Evolutionary conservation across 2,888 invertebrate genomes (phyloP), one percentile per base, ranked within the genome.

Genomic region (Pachycephus smyrnensis): DNA sequence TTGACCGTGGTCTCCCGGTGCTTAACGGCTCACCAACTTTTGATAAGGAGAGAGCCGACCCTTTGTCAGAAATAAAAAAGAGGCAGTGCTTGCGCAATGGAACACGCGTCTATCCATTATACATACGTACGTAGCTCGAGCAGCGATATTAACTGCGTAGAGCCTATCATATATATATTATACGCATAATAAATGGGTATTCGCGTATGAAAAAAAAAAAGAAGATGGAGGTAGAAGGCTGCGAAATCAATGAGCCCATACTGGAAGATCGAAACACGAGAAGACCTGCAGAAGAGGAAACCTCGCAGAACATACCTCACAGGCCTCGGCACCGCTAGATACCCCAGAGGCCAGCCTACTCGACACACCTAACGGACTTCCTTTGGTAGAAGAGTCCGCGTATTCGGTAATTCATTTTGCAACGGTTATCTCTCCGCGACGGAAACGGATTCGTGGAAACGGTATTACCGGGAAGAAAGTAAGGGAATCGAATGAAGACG

Each of bases 321-420:
- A 87, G 83, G 86, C 85, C 83, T 77, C 85, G 80, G 81, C 81
- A 84, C 86, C 81, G 83, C 86, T 84, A 86, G 87, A 86, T 83
- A 88, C 87, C 88, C 87, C 88, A 83, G 75, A 32, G 74, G 68
- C n/a, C 80, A 80, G 81, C 80, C 79, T 75, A 69, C 80, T 55
- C 80, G 80, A 76, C 83, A 90, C 91, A 91, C 91, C 90, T 91
- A 88, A 90, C 90, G 86, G 91, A 91, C 90, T 91, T 91, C 91
- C 88, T 89, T 89, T 84, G 83, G 84, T 84, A 82, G 88, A n/a
- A n/a, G 87, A 86, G 86, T 87, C 87, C 73, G 40, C 77, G 79
- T 82, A 85, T 85, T 85, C 84, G 84, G 86, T 88, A 88, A 88
- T 86, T 87, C 80, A 80, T 87, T 88, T 87, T 86, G 80, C 76